Evolutionary conservation across 2,888 invertebrate genomes (phyloP), one percentile per base, ranked within the genome.

Genomic region (Osmoderma eremita): DNA sequence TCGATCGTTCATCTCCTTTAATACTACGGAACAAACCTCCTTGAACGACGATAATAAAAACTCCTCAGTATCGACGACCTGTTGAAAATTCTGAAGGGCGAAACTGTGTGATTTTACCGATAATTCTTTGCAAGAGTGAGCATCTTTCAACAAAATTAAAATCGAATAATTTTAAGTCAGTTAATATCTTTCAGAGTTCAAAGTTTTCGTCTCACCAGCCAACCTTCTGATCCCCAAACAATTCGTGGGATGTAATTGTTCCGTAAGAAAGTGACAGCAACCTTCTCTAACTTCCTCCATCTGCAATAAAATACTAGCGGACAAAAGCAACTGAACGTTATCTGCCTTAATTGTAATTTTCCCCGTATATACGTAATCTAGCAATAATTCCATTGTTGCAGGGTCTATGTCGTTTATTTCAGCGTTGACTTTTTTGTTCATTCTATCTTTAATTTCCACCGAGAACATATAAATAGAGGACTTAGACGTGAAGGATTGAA

Each of bases 331-430:
- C 73, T 82, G 80, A 4, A 81, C 81, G 67, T 81, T 81, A 69
- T 81, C 81, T 2, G 79, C 74, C 4, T 80, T 81, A 50, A 81
- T 81, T 65, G 90, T 87, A 66, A 92, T 88, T 80, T 91, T 89
- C 2, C 91, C 91, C 0, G 91, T 90, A 80, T 92, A 92, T 1
- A 91, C 88, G 79, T 91, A 92, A 71, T 91, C 90, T 67, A 92
- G 86, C 63, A 92, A 84, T 70, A 88, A 84, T 70, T 88, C 85
- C 69, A 92, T 83, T 12, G 90, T 90, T 45, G 85, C 83, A 18
- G 89, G 84, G 75, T 90, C 90, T 74, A 82, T 75, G 45, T 87
- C 87, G 73, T 87, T 86, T 61, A 88, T 83, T 75, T 86, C 85
- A 20, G 84, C 82, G 71, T 85, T 85, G 62, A 78, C 81, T 79